These are phyloP conservation scores for Parapristionchus giblindavisi DNA, from an alignment of 2,888 invertebrate species.

Conservation along the genomic window DNA sequence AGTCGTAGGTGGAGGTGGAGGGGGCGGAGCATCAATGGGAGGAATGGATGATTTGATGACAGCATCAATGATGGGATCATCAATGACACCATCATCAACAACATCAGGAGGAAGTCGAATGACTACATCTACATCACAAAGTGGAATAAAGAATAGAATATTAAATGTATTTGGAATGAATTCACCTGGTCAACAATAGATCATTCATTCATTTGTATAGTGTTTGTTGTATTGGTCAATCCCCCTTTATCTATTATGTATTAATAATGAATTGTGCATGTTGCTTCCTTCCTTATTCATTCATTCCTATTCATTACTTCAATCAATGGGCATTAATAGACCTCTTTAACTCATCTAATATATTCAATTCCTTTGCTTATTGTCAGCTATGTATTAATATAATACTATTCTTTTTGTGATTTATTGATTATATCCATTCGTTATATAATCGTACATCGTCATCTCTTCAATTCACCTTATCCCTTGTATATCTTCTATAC, in stretches of 20 bases:
- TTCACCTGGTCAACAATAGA: slow-evolving; percentile 21
- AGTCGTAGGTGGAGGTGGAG: not conserved
- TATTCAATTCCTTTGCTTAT: not conserved
- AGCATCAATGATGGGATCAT: slow-evolving; percentile 35
- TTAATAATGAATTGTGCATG: not conserved
- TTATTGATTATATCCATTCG: too few relatives aligned
- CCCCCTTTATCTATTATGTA: not conserved
- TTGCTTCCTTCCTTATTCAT: not conserved
- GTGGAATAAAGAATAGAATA: slow-evolving; percentile 50
- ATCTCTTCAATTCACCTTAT: too few relatives aligned
- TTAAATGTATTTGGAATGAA: slow-evolving; percentile 52
- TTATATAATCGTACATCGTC: too few relatives aligned
- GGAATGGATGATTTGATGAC: slow-evolving; percentile 35
- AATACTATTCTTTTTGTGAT: too few relatives aligned
- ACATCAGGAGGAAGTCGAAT: slow-evolving; percentile 39
- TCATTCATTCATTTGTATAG: not conserved
- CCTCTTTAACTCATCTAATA: not conserved
- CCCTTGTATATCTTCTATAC: too few relatives aligned
- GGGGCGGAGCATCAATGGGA: not conserved
- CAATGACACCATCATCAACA: slow-evolving; percentile 2
- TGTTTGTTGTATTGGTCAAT: slow-evolving; percentile 5
- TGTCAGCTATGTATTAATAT: too few relatives aligned
- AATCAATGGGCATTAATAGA: not conserved
- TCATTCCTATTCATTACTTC: not conserved
- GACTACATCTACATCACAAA: slow-evolving; percentile 47